Evolutionary conservation across 2,797 vertebrate species (phyloP).

Genomic region (Mycteria americana): DNA sequence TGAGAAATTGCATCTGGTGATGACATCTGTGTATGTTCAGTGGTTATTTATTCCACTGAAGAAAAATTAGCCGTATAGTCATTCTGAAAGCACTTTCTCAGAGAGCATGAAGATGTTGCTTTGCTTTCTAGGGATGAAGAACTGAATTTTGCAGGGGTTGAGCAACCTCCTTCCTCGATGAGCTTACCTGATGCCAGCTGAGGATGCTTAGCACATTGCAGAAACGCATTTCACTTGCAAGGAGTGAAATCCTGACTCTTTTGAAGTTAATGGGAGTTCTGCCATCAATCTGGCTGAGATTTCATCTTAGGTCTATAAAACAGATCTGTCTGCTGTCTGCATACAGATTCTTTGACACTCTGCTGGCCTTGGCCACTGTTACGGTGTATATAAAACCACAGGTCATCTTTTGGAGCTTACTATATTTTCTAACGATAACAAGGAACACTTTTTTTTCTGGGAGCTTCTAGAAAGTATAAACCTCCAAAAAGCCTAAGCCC

Average conservation of each 20-base stretch:
- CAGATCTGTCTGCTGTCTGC: background rate
- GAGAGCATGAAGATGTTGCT: background rate
- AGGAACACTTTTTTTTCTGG: background rate
- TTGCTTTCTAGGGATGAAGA: constrained; percentile 12
- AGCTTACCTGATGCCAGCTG: background rate
- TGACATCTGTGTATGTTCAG: constrained; percentile 10
- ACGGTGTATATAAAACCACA: background rate
- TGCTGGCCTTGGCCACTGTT: background rate
- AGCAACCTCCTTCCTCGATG: background rate
- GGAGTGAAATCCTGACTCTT: background rate
- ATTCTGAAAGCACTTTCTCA: background rate
- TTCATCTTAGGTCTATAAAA: background rate
- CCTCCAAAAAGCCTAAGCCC: background rate
- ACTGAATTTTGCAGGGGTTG: background rate
- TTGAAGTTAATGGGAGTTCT: constrained; percentile 1
- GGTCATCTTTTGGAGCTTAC: background rate
- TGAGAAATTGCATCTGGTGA: constrained; percentile 11
- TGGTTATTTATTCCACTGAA: background rate
- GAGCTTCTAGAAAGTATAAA: background rate
- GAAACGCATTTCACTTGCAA: background rate
- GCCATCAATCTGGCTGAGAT: background rate
- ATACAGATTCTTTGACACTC: background rate
- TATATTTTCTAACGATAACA: background rate
- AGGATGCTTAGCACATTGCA: background rate
- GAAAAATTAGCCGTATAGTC: background rate